phyloP scores from a whole-genome alignment of 2,888 invertebrate genomes.

The Drosophila greeni region DNA sequence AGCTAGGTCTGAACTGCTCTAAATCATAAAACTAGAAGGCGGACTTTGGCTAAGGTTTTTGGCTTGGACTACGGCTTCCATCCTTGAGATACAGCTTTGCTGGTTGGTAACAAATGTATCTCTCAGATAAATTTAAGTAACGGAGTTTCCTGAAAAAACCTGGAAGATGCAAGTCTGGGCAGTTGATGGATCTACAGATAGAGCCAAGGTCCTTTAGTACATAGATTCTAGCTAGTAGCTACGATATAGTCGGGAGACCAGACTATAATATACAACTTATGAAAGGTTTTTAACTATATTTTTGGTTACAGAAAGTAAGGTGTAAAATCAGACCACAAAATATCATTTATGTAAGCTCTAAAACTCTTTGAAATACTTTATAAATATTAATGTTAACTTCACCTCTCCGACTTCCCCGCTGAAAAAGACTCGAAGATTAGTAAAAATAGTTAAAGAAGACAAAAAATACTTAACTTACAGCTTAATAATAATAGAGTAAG shows the following conservation, averaged over 20 bases:
- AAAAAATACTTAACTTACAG: conserved; percentile 55
- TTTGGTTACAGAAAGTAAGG: neutral
- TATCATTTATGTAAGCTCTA: neutral
- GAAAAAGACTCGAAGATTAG: conserved; percentile 56
- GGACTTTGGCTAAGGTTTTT: neutral
- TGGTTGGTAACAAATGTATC: conserved; percentile 50
- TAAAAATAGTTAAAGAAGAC: conserved; percentile 19
- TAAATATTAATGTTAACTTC: neutral
- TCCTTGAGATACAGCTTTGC: conserved; percentile 54
- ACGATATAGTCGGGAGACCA: neutral
- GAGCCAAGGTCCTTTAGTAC: conserved; percentile 44
- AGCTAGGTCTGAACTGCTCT: conserved; percentile 43
- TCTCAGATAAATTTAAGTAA: conserved; percentile 48
- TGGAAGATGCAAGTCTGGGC: conserved; percentile 79
- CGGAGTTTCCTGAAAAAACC: conserved; percentile 61
- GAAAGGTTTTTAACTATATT: neutral
- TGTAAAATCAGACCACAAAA: neutral
- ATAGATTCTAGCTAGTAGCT: neutral
- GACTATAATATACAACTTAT: neutral
- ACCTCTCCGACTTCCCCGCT: conserved; percentile 33
- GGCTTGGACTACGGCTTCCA: conserved; percentile 14
- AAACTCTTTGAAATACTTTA: neutral
- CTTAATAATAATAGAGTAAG: conserved; percentile 26
- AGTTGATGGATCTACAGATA: conserved; percentile 78
- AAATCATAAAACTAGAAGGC: conserved; percentile 13